Conservation (phyloP, 1,140 invertebrate genomes). For the Heliconius melpomene region DNA sequence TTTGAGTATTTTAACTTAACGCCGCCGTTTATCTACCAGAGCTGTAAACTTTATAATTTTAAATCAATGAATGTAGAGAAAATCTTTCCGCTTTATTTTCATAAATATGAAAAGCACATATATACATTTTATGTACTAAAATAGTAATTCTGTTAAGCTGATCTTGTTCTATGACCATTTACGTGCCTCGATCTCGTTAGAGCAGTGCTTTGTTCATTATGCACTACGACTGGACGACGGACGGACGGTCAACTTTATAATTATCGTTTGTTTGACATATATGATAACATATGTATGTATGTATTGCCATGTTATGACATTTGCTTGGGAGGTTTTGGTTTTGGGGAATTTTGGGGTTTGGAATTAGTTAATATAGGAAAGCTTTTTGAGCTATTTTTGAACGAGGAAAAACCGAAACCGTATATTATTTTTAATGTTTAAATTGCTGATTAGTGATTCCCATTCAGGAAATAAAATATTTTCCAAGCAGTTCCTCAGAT, state of each 20-base stretch:
- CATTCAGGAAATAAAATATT: too few species aligned
- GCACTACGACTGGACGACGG: neutral
- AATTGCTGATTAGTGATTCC: too few species aligned
- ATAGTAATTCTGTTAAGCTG: neutral
- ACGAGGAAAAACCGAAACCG: too few species aligned
- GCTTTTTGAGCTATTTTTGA: too few species aligned
- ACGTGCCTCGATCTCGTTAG: constrained; percentile 10
- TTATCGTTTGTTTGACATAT: constrained; percentile 10
- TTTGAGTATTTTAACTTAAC: too few species aligned
- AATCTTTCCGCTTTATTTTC: too few species aligned
- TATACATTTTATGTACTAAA: too few species aligned
- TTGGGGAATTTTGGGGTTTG: neutral
- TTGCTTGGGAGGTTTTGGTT: neutral
- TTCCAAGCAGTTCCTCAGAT: too few species aligned
- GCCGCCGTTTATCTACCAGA: too few species aligned
- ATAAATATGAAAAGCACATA: too few species aligned
- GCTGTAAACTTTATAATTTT: rapidly evolving
- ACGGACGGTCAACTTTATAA: constrained; percentile 1
- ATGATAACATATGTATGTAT: neutral
- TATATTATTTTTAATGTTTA: too few species aligned
- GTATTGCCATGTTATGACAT: neutral
- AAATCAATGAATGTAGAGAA: rapidly evolving
- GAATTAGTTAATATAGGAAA: neutral
- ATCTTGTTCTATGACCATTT: neutral
- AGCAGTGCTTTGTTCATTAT: constrained; percentile 1